Conservation (phyloP, 1,140 invertebrate genomes). For the Hylyphantes graminicola region DNA sequence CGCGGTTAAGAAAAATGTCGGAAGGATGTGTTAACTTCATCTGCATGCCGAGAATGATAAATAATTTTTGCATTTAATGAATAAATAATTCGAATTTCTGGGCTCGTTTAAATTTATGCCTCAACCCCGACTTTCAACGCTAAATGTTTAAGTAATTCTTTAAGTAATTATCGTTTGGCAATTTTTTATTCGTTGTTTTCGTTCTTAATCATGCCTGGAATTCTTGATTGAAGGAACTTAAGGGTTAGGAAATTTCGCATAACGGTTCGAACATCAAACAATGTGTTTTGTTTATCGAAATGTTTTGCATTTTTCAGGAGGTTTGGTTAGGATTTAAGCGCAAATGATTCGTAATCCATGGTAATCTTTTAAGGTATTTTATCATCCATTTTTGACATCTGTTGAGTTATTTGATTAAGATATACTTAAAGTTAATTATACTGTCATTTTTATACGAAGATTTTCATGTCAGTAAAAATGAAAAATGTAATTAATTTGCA, state of each 20-base stretch:
- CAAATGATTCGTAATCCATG: constrained; percentile 7
- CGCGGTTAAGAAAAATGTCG: constrained; percentile 53
- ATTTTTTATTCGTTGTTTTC: constrained; percentile 22
- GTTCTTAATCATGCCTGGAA: background rate
- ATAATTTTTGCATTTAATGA: constrained; percentile 61
- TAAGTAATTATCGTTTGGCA: constrained; percentile 49
- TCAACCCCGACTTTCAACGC: constrained; percentile 21
- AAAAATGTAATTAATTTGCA: too few relatives aligned
- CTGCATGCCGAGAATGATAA: constrained; percentile 55
- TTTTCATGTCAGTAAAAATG: too few relatives aligned
- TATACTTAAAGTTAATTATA: too few relatives aligned
- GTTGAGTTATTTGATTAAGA: too few relatives aligned
- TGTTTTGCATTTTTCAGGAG: constrained; percentile 18
- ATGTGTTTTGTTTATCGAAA: background rate
- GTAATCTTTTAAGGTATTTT: constrained; percentile 17
- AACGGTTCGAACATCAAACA: constrained; percentile 8
- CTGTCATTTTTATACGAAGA: too few relatives aligned
- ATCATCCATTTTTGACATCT: too few relatives aligned
- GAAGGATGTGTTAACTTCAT: constrained; percentile 51
- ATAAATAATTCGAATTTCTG: constrained; percentile 57
- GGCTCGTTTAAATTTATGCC: constrained; percentile 49
- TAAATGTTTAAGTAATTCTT: constrained; percentile 59
- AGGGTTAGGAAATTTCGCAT: constrained; percentile 24
- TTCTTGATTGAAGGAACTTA: constrained; percentile 32
- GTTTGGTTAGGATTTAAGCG: constrained; percentile 4